Evolutionary conservation across 2,113 vertebrate species (phyloP).

Genomic region (Oryzias javanicus): DNA sequence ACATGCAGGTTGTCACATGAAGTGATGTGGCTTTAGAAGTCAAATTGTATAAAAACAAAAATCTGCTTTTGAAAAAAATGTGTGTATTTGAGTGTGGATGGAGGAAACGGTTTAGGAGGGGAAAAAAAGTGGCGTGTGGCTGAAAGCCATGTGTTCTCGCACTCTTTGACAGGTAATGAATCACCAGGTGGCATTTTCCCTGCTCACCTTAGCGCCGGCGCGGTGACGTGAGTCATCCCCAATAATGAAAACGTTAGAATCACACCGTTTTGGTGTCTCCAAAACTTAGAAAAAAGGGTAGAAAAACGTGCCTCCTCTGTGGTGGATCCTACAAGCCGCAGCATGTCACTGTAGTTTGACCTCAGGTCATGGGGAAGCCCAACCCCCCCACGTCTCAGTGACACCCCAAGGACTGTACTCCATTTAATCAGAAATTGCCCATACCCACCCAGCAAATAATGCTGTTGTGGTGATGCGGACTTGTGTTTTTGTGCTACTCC

Average conservation of each 20-base stretch:
- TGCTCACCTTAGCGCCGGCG: slow-evolving; percentile 23
- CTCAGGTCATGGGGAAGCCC: slow-evolving; percentile 71
- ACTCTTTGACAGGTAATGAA: slow-evolving; percentile 15
- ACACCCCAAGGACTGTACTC: slow-evolving; percentile 34
- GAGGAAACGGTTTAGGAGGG: neutral
- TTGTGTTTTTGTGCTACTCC: slow-evolving; percentile 11
- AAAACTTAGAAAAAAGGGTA: slow-evolving; percentile 25
- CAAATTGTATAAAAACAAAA: no score
- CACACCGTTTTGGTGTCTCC: slow-evolving; percentile 32
- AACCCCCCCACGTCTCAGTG: slow-evolving; percentile 42
- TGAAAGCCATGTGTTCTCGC: neutral
- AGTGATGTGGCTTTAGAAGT: slow-evolving; percentile 32
- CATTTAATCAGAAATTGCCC: no score
- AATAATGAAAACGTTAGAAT: slow-evolving; percentile 9
- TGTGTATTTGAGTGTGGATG: neutral
- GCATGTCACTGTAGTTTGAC: slow-evolving; percentile 76
- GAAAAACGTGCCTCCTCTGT: slow-evolving; percentile 50
- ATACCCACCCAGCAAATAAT: no score
- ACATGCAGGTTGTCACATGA: slow-evolving; percentile 65
- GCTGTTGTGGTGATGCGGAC: no score
- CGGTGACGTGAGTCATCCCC: slow-evolving; percentile 18
- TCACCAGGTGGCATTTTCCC: slow-evolving; percentile 1
- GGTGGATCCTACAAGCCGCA: slow-evolving; percentile 64
- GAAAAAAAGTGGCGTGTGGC: neutral
- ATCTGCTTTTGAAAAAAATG: neutral